Evolutionary conservation across 2,113 vertebrate genomes (phyloP).

Genomic region (Sigmodon hispidus): DNA sequence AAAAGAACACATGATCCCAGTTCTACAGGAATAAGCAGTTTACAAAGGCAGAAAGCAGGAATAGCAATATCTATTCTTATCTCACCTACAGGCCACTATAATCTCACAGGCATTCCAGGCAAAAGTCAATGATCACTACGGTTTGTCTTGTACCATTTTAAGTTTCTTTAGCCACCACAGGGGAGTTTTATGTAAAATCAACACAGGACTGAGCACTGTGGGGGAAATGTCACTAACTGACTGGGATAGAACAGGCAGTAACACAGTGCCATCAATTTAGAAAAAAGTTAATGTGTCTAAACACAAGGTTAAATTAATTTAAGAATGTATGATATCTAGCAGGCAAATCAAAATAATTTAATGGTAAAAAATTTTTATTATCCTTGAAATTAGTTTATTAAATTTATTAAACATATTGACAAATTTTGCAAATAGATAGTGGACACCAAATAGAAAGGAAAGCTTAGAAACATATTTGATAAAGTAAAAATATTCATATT

Average conservation of each 20-base stretch:
- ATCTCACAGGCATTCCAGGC: background rate
- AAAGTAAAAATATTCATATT: background rate
- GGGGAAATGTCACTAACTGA: background rate
- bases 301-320: conserved; percentile 2
- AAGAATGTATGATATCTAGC: background rate
- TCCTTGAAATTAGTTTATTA: background rate
- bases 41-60: background rate
- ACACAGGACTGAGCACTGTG: background rate
- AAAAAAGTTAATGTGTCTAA: background rate
- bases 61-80: background rate
- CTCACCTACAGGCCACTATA: background rate
- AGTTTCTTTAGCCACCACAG: background rate
- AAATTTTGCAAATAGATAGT: background rate
- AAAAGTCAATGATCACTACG: background rate
- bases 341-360: background rate
- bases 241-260: background rate
- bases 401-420: background rate
- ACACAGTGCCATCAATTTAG: background rate
- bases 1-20: background rate
- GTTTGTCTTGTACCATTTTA: background rate
- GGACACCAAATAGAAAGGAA: background rate
- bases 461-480: background rate
- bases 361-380: background rate
- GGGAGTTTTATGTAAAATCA: background rate
- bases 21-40: background rate